phyloP scores from a whole-genome alignment of 2,797 vertebrate genomes.

The Sylvilagus floridanus region DNA sequence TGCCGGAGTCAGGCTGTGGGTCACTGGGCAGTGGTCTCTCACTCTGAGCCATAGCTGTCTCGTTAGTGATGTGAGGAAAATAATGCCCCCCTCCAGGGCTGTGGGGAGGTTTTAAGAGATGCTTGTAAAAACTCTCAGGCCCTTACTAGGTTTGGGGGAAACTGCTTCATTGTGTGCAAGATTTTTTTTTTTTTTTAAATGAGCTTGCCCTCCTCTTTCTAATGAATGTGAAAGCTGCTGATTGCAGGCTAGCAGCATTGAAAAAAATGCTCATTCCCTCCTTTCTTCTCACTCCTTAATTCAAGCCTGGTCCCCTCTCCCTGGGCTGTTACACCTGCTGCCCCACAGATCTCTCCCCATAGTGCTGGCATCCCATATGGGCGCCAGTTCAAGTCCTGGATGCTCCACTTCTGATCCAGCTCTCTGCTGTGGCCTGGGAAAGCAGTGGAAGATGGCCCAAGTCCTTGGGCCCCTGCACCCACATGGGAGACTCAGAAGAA shows the following conservation, averaged over 20 bases:
- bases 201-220: background rate
- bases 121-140: background rate
- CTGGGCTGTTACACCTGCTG: accelerated
- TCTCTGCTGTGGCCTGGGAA: too few relatives aligned
- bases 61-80: background rate
- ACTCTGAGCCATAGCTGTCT: background rate
- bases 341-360: background rate
- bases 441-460: too few relatives aligned
- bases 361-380: too few relatives aligned
- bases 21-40: background rate
- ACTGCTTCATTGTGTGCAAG: background rate
- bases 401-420: too few relatives aligned
- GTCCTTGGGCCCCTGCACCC: too few relatives aligned
- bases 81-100: background rate
- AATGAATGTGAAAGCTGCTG: background rate
- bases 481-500: too few relatives aligned
- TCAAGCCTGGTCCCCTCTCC: background rate
- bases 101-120: background rate
- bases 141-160: background rate
- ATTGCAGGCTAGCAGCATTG: background rate
- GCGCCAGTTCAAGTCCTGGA: too few relatives aligned
- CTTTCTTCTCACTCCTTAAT: background rate
- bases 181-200: background rate
- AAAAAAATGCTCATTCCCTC: background rate
- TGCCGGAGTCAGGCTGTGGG: background rate